These are phyloP conservation scores for Odocoileus virginianus DNA, from an alignment of 2,113 vertebrate species.

Conservation along the genomic window DNA sequence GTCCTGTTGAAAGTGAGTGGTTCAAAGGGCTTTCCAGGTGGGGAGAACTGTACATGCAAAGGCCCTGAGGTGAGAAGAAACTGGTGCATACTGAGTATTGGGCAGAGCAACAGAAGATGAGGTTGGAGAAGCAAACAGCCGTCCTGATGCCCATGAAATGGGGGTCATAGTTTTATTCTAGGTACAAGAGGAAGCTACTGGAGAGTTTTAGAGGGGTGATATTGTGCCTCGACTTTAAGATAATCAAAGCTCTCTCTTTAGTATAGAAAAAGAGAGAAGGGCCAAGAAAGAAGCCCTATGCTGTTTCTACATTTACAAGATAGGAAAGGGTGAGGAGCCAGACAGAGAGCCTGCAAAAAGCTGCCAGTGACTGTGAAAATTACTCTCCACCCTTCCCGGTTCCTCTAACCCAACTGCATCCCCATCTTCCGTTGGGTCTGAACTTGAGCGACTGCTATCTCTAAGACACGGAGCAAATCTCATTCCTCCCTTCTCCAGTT, in stretches of 20 bases:
- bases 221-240: not conserved
- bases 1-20: not conserved
- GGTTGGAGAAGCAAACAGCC: not conserved
- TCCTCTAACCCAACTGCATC: accelerated
- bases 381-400: not conserved
- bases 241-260: not conserved
- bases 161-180: not conserved
- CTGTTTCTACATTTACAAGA: not conserved
- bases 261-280: not conserved
- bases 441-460: not conserved
- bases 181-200: not conserved
- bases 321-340: not conserved
- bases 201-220: not conserved
- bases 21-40: not conserved
- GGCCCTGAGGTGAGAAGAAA: not conserved
- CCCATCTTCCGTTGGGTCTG: not conserved
- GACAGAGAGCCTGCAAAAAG: not conserved
- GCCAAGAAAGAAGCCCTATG: not conserved
- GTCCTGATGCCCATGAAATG: not conserved
- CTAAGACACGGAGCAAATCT: not conserved
- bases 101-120: not conserved
- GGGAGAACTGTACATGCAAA: not conserved
- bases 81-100: not conserved
- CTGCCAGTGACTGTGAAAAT: not conserved
- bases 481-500: not conserved